These are phyloP conservation scores for Falco naumanni DNA, from an alignment of 2,797 vertebrate species.

Conservation along the genomic window DNA sequence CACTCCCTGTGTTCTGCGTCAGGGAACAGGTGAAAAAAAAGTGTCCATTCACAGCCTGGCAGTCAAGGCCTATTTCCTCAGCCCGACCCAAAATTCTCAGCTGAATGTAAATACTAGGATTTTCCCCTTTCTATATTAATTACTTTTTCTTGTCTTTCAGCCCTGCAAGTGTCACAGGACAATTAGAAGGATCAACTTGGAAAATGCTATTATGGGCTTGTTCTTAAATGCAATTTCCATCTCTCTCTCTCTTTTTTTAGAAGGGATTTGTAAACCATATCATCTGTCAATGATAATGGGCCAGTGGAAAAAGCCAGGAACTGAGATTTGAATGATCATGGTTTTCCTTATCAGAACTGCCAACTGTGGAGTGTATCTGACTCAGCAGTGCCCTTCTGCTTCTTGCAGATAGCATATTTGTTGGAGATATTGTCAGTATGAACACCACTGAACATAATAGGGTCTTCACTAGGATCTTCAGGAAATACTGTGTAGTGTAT, in stretches of 20 bases:
- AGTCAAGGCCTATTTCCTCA: neutral
- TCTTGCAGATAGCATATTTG: neutral
- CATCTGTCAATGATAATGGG: neutral
- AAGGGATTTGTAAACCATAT: neutral
- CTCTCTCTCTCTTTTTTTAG: neutral
- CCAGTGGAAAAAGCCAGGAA: neutral
- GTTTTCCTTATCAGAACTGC: neutral
- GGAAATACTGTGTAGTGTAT: neutral
- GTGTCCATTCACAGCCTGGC: neutral
- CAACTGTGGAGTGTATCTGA: neutral
- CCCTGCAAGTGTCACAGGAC: neutral
- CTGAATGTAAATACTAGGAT: neutral
- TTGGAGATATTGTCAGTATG: neutral
- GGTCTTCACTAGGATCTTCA: neutral
- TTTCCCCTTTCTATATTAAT: neutral
- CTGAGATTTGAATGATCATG: neutral
- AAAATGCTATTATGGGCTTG: neutral
- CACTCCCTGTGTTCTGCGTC: rapidly evolving
- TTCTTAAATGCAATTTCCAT: neutral
- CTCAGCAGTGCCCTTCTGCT: neutral
- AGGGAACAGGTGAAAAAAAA: neutral
- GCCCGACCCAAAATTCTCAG: neutral
- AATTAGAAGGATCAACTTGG: neutral
- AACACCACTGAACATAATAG: neutral
- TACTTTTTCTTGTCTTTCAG: neutral